Conservation (phyloP, 2,113 vertebrate genomes). For the Okapia johnstoni region DNA sequence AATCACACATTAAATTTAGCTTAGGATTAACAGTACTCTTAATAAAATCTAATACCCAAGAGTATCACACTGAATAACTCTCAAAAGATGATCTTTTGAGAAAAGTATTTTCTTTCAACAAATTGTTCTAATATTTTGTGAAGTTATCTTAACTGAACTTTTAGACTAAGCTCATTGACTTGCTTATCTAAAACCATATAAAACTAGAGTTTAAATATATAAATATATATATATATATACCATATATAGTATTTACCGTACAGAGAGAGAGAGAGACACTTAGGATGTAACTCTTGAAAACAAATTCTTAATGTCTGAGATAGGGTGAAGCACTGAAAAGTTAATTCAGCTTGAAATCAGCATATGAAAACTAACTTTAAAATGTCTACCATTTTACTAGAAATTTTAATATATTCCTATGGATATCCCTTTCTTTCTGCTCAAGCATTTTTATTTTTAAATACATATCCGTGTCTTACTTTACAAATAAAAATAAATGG, state of each 20-base stretch:
- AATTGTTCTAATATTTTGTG: not conserved
- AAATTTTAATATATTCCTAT: not conserved
- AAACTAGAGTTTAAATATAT: not conserved
- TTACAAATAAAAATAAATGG: conserved; percentile 12
- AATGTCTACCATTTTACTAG: not conserved
- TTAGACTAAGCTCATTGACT: not conserved
- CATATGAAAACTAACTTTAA: not conserved
- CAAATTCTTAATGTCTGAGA: not conserved
- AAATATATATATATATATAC: not conserved
- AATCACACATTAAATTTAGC: not conserved
- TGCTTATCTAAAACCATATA: not conserved
- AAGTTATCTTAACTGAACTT: not conserved
- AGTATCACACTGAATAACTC: not conserved
- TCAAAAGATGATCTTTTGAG: not conserved
- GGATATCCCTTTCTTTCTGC: not conserved
- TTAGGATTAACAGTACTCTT: not conserved
- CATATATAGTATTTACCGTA: not conserved
- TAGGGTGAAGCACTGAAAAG: not conserved
- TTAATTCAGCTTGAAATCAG: not conserved
- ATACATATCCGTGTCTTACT: not conserved
- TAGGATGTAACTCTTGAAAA: not conserved
- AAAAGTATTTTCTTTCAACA: not conserved
- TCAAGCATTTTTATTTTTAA: not conserved
- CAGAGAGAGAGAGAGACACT: not conserved
- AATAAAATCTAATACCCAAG: not conserved